Base-by-base conservation (phyloP, 2,888 invertebrate species). In the Keiferia lycopersicella region DNA sequence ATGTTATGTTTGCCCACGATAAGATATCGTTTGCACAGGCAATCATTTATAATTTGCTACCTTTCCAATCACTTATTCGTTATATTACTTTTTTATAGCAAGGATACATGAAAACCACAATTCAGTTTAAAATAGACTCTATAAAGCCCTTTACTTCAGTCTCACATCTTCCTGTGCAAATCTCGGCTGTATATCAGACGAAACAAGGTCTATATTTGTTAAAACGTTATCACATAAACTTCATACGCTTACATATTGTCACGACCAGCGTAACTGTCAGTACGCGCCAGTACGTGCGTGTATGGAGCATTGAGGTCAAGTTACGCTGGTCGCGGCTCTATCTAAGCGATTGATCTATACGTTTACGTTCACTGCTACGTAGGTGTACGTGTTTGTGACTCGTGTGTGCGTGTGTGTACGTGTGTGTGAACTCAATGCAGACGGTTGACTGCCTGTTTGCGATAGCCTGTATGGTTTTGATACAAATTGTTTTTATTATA, bases 401-500 rank as follows among this genome's bases (percentile, higher is more conserved):
- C 3, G 50, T 22, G 50, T 20, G 50, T 50, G 18, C 18, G 18
- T 50, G 48, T 18, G 48, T 18, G 45, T n/a, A 8, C n/a, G 50
- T 50, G 50, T 11, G 50, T 22, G 22, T 53, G 51, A 22, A 22
- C 11, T 22, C 22, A 53, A 12, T 53, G 22, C 51, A 53, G 51
- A 53, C 22, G 51, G 51, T 12, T 53, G 51, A 53, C 51, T 53
- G 51, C 51, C n/a, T 53, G 51, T 53, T 53, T 22, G 14, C 20
- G 51, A 53, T 53, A 53, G 22, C 22, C 22, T 48, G 18, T 53
- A 53, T 53, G 51, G 51, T 20, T 53, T 53, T 53, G 20, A 53
- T 53, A 26, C 51, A 53, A 53, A 53, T 14, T 53, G 51, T 53
- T 53, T 53, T 53, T 14, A 53, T 26, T 53, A 26, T 53, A 53